Percentiles rank a stretch among this genome's conserved stretches.
Evolutionary conservation across 2,888 invertebrate species (phyloP).

Genomic region (Germaria angustata): DNA sequence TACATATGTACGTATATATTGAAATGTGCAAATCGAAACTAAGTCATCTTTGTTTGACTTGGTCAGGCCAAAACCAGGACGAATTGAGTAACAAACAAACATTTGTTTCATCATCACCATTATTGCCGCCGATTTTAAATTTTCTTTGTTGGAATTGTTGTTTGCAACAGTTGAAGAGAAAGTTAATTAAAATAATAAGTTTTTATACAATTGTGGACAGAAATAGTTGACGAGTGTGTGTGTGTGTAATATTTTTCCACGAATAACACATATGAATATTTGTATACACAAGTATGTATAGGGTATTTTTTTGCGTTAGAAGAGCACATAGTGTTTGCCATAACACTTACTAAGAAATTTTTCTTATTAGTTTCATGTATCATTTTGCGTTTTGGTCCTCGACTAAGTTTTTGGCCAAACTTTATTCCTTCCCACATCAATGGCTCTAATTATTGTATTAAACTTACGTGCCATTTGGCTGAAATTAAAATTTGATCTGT

Average conservation of each 20-base stretch:
- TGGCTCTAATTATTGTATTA: too few species aligned
- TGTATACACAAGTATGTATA: neutral
- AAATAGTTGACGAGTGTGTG: constrained; percentile 57
- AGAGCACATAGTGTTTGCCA: too few species aligned
- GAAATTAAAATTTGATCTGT: too few species aligned
- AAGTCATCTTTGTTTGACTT: neutral
- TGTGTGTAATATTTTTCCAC: constrained; percentile 46
- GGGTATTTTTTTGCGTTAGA: neutral
- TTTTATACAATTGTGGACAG: constrained; percentile 69
- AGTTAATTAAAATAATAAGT: constrained; percentile 79
- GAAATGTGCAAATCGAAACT: neutral
- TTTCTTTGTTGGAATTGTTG: constrained; percentile 37
- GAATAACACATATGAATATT: neutral
- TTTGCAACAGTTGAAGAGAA: constrained; percentile 74
- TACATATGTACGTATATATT: neutral
- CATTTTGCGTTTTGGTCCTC: too few species aligned
- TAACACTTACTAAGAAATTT: too few species aligned
- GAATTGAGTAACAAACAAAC: constrained; percentile 38
- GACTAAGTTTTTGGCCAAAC: too few species aligned
- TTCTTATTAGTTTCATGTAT: too few species aligned
- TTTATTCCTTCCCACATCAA: too few species aligned
- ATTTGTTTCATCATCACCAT: constrained; percentile 44
- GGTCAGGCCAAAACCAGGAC: neutral
- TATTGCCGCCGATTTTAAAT: constrained; percentile 33
- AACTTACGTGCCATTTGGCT: too few species aligned